Percentiles rank a stretch among this genome's conserved stretches.
phyloP scores from a whole-genome alignment of 2,888 invertebrate genomes.

The Napeogenes inachia region DNA sequence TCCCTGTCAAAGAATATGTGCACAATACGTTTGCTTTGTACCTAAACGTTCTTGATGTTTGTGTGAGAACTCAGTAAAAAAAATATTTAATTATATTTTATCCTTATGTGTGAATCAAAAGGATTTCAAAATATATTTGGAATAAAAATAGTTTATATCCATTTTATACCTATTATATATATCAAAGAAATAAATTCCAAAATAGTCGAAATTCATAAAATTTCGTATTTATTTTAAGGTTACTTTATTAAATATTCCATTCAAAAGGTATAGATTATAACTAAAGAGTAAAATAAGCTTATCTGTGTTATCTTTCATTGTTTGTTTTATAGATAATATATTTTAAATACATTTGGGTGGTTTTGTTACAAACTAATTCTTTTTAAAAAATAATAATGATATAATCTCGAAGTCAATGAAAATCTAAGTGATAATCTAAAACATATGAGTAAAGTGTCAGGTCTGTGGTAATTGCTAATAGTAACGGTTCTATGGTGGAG shows the following conservation, averaged over 20 bases:
- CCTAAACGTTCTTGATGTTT: slow-evolving; percentile 28
- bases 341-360: slow-evolving; percentile 36
- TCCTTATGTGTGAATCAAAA: too few relatives aligned
- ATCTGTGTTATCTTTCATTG: background rate
- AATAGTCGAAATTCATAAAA: too few relatives aligned
- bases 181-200: too few relatives aligned
- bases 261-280: too few relatives aligned
- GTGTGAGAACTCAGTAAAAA: background rate
- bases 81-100: too few relatives aligned
- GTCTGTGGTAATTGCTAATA: slow-evolving; percentile 51
- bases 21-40: slow-evolving; percentile 10
- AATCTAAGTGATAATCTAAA: slow-evolving; percentile 40
- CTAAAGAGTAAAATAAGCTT: too few relatives aligned
- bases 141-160: too few relatives aligned
- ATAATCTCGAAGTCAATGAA: background rate
- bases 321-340: slow-evolving; percentile 23
- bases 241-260: background rate
- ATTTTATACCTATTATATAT: too few relatives aligned
- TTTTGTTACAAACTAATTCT: slow-evolving; percentile 22
- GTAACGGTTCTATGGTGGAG: slow-evolving; percentile 68
- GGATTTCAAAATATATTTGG: too few relatives aligned
- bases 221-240: slow-evolving; percentile 5
- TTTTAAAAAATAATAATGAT: background rate
- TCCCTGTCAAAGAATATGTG: slow-evolving; percentile 34
- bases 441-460: slow-evolving; percentile 55